Conservation (phyloP, 2,113 vertebrate genomes). For the Corynorhinus townsendii region DNA sequence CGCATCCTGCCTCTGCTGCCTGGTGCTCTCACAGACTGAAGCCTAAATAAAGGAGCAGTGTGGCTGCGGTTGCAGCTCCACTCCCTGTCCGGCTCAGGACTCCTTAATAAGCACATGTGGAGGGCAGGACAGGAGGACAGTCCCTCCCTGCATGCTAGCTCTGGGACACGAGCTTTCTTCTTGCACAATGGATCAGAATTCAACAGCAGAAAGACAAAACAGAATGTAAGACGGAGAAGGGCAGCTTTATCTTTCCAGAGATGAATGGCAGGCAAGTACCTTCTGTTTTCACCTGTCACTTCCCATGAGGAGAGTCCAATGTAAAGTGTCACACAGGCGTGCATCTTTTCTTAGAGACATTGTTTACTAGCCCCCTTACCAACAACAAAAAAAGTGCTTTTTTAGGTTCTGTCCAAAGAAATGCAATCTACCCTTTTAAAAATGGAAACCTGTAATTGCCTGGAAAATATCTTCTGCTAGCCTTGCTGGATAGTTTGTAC, state of each 20-base stretch:
- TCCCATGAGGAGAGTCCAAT: background rate
- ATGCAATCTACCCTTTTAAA: slow-evolving; percentile 42
- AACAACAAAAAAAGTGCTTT: slow-evolving; percentile 45
- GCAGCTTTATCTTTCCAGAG: slow-evolving; percentile 39
- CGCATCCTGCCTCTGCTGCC: slow-evolving; percentile 44
- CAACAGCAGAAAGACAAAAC: background rate
- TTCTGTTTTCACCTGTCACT: slow-evolving; percentile 48
- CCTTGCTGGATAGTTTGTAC: slow-evolving; percentile 63
- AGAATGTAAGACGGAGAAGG: background rate
- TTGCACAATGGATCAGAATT: slow-evolving; percentile 23
- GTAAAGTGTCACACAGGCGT: background rate
- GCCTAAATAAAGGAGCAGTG: slow-evolving; percentile 15
- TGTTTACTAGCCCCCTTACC: background rate
- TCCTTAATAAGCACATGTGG: slow-evolving; percentile 30
- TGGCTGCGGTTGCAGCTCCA: slow-evolving; percentile 8
- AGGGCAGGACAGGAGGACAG: slow-evolving; percentile 52
- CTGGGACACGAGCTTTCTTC: slow-evolving; percentile 6
- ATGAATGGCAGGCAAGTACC: background rate
- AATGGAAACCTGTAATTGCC: slow-evolving; percentile 49
- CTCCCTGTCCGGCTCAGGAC: background rate
- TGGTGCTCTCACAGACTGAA: slow-evolving; percentile 45
- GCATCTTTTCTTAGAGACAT: background rate
- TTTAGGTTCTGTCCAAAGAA: background rate
- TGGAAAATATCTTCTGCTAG: slow-evolving; percentile 7
- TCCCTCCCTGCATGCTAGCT: background rate